Conservation (phyloP, 2,113 vertebrate genomes). For the Rousettus leschenaultii region DNA sequence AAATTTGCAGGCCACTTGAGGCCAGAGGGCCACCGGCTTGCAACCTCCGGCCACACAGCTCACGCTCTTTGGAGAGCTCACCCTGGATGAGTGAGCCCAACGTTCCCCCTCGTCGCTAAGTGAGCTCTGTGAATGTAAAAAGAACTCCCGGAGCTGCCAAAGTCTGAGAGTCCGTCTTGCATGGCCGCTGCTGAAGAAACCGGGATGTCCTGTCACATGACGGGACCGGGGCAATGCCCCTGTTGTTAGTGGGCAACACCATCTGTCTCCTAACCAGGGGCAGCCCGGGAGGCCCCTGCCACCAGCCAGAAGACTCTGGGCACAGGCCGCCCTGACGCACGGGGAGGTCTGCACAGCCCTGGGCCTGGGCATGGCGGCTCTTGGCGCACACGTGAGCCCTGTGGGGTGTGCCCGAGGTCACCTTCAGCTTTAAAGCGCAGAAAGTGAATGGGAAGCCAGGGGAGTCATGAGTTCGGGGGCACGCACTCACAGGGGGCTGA, state of each 20-base stretch:
- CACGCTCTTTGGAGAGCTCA: not conserved
- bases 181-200: not conserved
- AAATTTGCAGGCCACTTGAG: not conserved
- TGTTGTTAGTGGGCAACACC: too few species aligned
- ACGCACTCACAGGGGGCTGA: too few species aligned
- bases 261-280: not conserved
- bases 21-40: too few species aligned
- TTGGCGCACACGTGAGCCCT: not conserved
- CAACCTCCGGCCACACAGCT: not conserved
- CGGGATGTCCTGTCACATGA: not conserved
- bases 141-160: not conserved
- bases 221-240: not conserved
- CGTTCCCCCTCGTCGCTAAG: not conserved
- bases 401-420: not conserved
- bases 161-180: not conserved
- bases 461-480: too few species aligned
- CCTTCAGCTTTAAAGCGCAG: not conserved
- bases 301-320: not conserved
- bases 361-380: not conserved
- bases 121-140: not conserved
- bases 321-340: rapidly evolving
- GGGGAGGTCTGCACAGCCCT: not conserved
- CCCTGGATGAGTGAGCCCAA: too few species aligned
- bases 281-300: not conserved
- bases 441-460: not conserved